Evolutionary conservation across 2,797 vertebrate genomes (phyloP).

Genomic region (Threskiornis aethiopicus): DNA sequence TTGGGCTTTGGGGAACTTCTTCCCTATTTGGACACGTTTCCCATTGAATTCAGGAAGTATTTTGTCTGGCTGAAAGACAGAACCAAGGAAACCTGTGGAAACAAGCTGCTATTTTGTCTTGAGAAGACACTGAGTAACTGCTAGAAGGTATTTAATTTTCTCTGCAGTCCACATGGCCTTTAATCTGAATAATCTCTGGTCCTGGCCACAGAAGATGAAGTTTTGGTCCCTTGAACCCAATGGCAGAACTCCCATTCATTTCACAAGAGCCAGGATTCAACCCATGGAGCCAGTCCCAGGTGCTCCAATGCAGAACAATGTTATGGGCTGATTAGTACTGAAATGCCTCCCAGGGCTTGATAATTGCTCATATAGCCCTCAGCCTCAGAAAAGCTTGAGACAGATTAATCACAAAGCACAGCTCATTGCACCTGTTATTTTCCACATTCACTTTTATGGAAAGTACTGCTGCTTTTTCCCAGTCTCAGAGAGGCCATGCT

Average conservation of each 20-base stretch:
- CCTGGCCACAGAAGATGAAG: neutral
- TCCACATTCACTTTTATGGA: slow-evolving; percentile 4
- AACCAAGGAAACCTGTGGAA: slow-evolving; percentile 32
- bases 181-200: slow-evolving; percentile 31
- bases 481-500: neutral
- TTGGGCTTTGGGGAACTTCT: neutral
- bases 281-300: neutral
- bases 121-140: neutral
- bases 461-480: neutral
- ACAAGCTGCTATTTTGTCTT: neutral
- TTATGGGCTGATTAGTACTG: slow-evolving; percentile 17
- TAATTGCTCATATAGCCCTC: slow-evolving; percentile 16
- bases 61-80: slow-evolving; percentile 15
- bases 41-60: slow-evolving; percentile 1
- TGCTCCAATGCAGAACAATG: neutral
- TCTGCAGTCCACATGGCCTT: neutral
- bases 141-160: slow-evolving; percentile 39
- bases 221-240: neutral
- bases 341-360: slow-evolving; percentile 9
- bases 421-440: slow-evolving; percentile 56
- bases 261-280: neutral
- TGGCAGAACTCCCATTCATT: neutral
- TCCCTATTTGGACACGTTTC: slow-evolving; percentile 15
- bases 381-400: neutral
- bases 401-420: slow-evolving; percentile 32